phyloP scores from a whole-genome alignment of 2,113 vertebrate species.

The Clinocottus analis region DNA sequence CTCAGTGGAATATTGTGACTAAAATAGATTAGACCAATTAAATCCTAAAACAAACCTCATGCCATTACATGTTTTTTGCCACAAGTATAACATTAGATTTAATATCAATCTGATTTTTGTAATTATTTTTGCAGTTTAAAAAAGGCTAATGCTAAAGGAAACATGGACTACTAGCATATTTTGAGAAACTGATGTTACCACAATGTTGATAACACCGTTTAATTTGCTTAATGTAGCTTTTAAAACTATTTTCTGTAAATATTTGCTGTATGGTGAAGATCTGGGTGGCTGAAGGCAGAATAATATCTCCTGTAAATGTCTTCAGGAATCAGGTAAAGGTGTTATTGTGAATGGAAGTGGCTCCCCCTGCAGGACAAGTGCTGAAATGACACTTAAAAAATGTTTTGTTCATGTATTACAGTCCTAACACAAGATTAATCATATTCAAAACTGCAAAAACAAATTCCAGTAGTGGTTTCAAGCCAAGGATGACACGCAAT shows the following conservation, averaged over 20 bases:
- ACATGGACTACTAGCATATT: no score
- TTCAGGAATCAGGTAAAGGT: background rate
- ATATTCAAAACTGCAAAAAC: background rate
- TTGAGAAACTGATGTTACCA: no score
- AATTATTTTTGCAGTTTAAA: background rate
- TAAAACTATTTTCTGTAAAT: background rate
- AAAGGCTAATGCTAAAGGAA: no score
- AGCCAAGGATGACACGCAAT: constrained; percentile 54
- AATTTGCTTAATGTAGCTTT: background rate
- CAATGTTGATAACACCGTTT: no score
- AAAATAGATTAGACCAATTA: background rate
- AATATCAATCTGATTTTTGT: background rate
- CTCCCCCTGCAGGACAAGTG: constrained; percentile 33
- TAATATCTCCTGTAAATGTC: background rate
- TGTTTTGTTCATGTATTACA: constrained; percentile 12
- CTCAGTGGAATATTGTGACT: background rate
- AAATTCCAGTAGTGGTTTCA: constrained; percentile 30
- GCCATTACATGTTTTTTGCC: background rate
- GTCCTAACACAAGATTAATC: background rate
- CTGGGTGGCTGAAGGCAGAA: background rate
- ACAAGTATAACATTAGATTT: background rate
- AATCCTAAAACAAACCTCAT: background rate
- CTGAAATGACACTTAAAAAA: background rate
- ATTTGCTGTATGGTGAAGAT: background rate
- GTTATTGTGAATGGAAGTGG: background rate